These are phyloP conservation scores for Acipenser oxyrinchus DNA, from an alignment of 2,797 vertebrate genomes.

Conservation along the genomic window DNA sequence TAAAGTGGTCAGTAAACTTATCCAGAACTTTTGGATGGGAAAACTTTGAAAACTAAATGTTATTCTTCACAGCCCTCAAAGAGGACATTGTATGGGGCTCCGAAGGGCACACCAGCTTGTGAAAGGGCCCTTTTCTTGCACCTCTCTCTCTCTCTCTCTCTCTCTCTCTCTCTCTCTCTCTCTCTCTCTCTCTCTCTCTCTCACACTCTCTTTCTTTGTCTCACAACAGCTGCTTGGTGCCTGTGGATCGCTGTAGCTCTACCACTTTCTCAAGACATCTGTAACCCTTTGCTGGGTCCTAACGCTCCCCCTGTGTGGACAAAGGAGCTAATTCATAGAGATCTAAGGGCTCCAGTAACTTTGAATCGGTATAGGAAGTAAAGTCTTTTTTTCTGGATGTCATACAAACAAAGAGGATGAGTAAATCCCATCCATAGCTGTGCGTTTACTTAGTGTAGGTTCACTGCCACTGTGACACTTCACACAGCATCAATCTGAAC, in stretches of 20 bases:
- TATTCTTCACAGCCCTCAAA: conserved; percentile 71
- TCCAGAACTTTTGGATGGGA: conserved; percentile 63
- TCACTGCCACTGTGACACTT: too few relatives aligned
- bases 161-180: conserved; percentile 35
- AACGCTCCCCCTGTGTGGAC: conserved; percentile 33
- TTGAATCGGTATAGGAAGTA: too few relatives aligned
- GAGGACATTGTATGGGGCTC: conserved; percentile 69
- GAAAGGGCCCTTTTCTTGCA: conserved; percentile 71
- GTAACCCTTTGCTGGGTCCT: conserved; percentile 37
- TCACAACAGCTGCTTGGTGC: conserved; percentile 36
- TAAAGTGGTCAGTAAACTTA: conserved; percentile 38
- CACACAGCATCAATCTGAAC: too few relatives aligned
- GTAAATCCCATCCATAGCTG: too few relatives aligned
- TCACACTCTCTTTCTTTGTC: conserved; percentile 9
- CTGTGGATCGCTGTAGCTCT: conserved; percentile 32
- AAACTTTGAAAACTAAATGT: conserved; percentile 71
- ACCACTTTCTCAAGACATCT: conserved; percentile 57
- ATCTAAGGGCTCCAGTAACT: too few relatives aligned
- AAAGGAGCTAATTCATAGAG: conserved; percentile 61
- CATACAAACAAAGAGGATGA: too few relatives aligned
- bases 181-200: conserved; percentile 28
- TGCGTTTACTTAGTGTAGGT: too few relatives aligned
- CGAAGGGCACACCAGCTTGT: conserved; percentile 68
- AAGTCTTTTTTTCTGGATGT: too few relatives aligned
- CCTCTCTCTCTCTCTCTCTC: conserved; percentile 54